Evolutionary conservation across 2,888 invertebrate genomes (phyloP).

Genomic region (Agrenia bidenticulata): DNA sequence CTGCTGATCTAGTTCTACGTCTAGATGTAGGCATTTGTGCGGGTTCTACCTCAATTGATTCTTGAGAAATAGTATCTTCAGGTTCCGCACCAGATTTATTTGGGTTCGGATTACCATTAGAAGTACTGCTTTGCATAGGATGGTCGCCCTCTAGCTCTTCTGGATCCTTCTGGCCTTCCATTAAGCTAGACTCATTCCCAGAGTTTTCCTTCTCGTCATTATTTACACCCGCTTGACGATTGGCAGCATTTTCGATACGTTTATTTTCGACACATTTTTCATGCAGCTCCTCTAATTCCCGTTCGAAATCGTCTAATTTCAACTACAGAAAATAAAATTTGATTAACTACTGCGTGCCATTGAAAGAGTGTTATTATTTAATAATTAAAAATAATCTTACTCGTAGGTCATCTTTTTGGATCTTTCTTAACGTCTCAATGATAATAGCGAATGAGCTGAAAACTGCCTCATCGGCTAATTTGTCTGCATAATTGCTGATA

Average conservation of each 20-base stretch:
- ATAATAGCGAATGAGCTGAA: constrained; percentile 39
- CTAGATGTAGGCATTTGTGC: no score
- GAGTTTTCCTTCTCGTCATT: background rate
- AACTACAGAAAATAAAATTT: constrained; percentile 20
- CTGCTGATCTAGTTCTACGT: no score
- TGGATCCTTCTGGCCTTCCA: background rate
- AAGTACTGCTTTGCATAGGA: no score
- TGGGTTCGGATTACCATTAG: no score
- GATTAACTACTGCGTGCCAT: background rate
- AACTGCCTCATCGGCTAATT: constrained; percentile 43
- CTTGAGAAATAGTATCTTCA: no score
- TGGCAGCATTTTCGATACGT: constrained; percentile 18
- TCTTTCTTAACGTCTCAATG: constrained; percentile 30
- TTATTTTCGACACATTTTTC: constrained; percentile 34
- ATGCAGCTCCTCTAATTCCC: constrained; percentile 33
- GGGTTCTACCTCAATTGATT: no score
- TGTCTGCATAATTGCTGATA: constrained; percentile 37
- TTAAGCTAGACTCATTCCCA: background rate
- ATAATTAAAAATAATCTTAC: constrained; percentile 24
- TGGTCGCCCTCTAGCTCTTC: no score
- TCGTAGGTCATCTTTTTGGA: constrained; percentile 41
- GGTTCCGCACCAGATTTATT: no score
- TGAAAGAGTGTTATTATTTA: background rate
- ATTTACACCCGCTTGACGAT: background rate
- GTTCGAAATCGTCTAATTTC: constrained; percentile 43